These are phyloP conservation scores for Philereme vetulata DNA, from an alignment of 2,888 invertebrate genomes.

Conservation along the genomic window DNA sequence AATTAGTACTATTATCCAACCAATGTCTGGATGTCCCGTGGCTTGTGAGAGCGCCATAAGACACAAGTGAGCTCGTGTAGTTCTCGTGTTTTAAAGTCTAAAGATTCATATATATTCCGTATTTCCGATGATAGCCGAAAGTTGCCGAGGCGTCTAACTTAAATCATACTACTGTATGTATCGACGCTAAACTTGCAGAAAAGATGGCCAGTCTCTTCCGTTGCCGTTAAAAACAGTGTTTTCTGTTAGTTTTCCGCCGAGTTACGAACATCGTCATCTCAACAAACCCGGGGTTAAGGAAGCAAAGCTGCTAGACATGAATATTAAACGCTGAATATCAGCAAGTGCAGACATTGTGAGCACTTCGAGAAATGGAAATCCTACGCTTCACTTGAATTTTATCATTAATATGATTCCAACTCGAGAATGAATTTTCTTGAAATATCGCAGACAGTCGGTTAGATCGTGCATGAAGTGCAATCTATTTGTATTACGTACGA, in stretches of 20 bases:
- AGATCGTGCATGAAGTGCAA: slow-evolving; percentile 28
- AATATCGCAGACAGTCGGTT: slow-evolving; percentile 28
- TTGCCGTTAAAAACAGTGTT: too few species aligned
- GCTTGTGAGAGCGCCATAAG: too few species aligned
- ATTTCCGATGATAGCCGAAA: too few species aligned
- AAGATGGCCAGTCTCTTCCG: too few species aligned
- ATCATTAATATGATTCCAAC: slow-evolving; percentile 72
- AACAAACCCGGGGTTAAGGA: slow-evolving; percentile 22
- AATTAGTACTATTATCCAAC: too few species aligned
- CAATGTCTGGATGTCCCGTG: too few species aligned
- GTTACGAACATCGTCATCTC: neutral
- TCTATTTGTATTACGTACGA: neutral
- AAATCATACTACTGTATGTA: too few species aligned
- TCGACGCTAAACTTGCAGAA: too few species aligned
- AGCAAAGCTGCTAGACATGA: slow-evolving; percentile 68
- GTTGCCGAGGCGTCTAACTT: too few species aligned
- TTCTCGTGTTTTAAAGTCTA: too few species aligned
- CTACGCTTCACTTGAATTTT: slow-evolving; percentile 66
- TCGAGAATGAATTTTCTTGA: slow-evolving; percentile 45
- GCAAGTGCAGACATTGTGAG: slow-evolving; percentile 68
- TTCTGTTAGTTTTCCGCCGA: neutral
- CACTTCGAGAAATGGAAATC: slow-evolving; percentile 72
- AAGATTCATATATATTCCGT: too few species aligned
- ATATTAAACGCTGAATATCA: slow-evolving; percentile 74
- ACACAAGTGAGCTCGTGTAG: too few species aligned